Base-by-base conservation (phyloP, 1,140 invertebrate genomes). In the Lepidurus apus region DNA sequence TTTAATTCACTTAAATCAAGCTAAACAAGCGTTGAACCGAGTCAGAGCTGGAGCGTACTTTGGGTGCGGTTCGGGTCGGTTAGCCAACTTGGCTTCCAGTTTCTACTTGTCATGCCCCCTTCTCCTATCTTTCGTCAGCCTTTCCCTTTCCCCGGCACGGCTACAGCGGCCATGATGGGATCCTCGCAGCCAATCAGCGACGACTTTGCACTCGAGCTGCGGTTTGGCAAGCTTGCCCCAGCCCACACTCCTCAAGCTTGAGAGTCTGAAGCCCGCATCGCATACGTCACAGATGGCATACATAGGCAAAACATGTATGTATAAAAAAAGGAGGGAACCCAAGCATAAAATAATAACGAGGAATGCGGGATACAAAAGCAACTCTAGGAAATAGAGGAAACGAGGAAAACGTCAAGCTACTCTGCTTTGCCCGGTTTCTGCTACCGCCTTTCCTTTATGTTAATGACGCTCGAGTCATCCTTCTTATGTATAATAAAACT, bases 21-120 rank as follows among this genome's bases (percentile, higher is more conserved):
- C 13, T 65, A 65, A 65, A 65, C 53, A 65, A 17, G 53, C 53
- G 53, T 65, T 65, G 53, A 65, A 65, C 53, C 53, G 53, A 65
- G 53, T 65, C 53, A n/a, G 53, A 65, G 53, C 53, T 65, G 53
- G 53, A 65, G 53, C 53, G 53, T 21, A n/a, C 53, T 65, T 65
- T 65, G 53, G 53, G 53, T 65, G 53, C 53, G 53, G 53, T 65
- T 65, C 53, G 53, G 53, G 53, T 65, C 53, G 53, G 53, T 65
- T 65, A 65, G 53, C 21, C 8, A 21, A 65, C 53, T 65, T 65
- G 53, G 53, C 53, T 65, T 65, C 53, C 53, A 5, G 53, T 65
- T 65, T 21, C 53, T 65, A 65, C 53, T 65, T 65, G 53, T 17
- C 53, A 65, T 65, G 53, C 53, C 53, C 53, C 21, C 6, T 13